Evolutionary conservation across 2,797 vertebrate genomes (phyloP), one percentile per base, ranked within the genome.

Genomic region (Sandelia bainsii): DNA sequence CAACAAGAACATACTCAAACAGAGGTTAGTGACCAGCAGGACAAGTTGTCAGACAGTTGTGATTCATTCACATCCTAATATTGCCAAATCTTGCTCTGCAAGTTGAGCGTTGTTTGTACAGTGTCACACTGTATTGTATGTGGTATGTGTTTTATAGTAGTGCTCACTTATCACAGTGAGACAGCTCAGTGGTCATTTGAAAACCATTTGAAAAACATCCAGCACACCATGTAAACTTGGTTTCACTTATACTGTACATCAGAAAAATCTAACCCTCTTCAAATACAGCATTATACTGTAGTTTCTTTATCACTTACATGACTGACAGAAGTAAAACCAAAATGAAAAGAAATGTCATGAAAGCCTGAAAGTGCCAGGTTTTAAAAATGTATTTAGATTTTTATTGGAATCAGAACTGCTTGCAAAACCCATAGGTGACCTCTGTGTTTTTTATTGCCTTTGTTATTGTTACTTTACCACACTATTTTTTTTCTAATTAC

Each of bases 1-100:
- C 92, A 97, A 97, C 93, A 97, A 95, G 39, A 81, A 87, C 27
- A 87, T 96, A 34, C 92, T 99, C 53, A 98, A 94, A 81, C 94
- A 95, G 87, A 97, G 97, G 98, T 98, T 12, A 77, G 88, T 79
- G 45, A 68, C 11, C 39, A 49, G 8, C 2, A 27, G 37, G 6
- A 42, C 19, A 25, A 13, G 10, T 54, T 32, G 23, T 34, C 48
- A 4, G 1, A 48, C 19, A 25, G 19, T 45, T 46, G 13, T 49
- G 7, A 64, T 40, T 17, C 54, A 54, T 52, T 51, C 22, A 40
- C 20, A 46, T 29, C 6, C 13, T 57, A 2, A 37, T n/a, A 19
- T 23, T 39, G 17, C 4, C 19, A 20, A 48, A 45, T 12, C 23
- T 42, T 25, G 8, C 52, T 17, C 29, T 20, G 10, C 22, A 44